Evolutionary conservation across 92 coral and sea anemone species (phyloP).

Genomic region (Palythoa caribaeorum): DNA sequence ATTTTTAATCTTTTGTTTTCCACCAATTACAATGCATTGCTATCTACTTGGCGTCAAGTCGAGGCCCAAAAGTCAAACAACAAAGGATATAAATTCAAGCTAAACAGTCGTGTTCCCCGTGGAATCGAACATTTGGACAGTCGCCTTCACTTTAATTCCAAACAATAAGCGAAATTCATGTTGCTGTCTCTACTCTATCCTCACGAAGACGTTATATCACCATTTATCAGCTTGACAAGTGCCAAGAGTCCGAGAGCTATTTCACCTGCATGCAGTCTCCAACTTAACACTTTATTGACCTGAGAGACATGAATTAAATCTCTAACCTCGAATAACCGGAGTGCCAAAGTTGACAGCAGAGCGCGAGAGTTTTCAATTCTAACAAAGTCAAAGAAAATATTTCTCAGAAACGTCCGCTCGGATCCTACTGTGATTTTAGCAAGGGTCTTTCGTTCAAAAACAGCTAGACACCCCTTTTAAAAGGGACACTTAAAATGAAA

Average conservation of each 20-base stretch:
- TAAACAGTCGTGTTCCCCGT: background rate
- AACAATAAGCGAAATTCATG: background rate
- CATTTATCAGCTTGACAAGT: background rate
- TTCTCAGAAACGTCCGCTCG: too few relatives aligned
- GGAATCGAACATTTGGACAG: background rate
- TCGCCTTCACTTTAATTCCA: background rate
- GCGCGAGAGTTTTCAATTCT: too few relatives aligned
- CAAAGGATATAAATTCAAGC: background rate
- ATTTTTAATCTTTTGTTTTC: background rate
- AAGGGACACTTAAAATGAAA: background rate
- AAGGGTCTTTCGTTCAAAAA: background rate
- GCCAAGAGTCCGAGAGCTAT: background rate
- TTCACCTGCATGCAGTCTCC: background rate
- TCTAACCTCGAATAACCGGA: background rate
- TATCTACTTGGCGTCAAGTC: background rate
- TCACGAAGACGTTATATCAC: background rate
- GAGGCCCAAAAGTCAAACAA: background rate
- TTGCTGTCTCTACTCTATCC: background rate
- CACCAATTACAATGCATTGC: background rate
- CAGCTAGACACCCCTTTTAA: background rate
- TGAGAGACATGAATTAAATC: background rate
- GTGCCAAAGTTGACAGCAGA: background rate
- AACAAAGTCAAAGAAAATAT: too few relatives aligned
- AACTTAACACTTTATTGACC: background rate
- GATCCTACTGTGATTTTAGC: background rate